phyloP scores from a whole-genome alignment of 1,140 invertebrate genomes.

The Drosophila albomicans region DNA sequence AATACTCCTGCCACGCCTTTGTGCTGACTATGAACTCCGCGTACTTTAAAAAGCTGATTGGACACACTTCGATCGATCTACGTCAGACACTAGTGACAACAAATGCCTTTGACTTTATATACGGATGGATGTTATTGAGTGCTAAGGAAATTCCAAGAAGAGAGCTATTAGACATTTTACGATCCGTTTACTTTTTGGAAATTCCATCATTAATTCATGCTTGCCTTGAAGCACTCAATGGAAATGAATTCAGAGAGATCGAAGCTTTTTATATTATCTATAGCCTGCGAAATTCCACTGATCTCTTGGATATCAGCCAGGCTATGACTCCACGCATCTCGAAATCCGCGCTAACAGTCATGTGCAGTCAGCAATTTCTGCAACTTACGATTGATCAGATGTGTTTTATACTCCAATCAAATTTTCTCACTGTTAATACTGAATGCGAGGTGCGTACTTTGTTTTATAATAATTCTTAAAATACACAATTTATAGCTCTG shows the following conservation, averaged over 20 bases:
- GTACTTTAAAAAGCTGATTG: background rate
- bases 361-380: slow-evolving; percentile 35
- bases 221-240: slow-evolving; percentile 25
- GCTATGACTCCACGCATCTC: slow-evolving; percentile 31
- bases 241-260: slow-evolving; percentile 11
- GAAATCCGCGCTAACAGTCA: background rate
- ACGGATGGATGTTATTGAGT: slow-evolving; percentile 22
- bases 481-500: background rate
- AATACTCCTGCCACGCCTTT: slow-evolving; percentile 22
- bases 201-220: slow-evolving; percentile 16
- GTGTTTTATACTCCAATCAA: slow-evolving; percentile 12
- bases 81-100: background rate
- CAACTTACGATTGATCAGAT: slow-evolving; percentile 27
- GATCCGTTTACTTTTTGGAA: slow-evolving; percentile 18
- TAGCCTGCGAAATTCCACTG: background rate
- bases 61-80: slow-evolving; percentile 6
- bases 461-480: background rate
- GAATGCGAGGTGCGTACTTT: slow-evolving; percentile 45
- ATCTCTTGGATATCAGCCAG: slow-evolving; percentile 3
- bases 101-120: slow-evolving; percentile 10
- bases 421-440: slow-evolving; percentile 39
- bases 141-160: background rate
- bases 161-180: background rate
- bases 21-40: slow-evolving; percentile 5
- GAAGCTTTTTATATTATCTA: slow-evolving; percentile 21